Evolutionary conservation across 1,140 invertebrate species (phyloP).

Genomic region (Cecropterus lyciades): DNA sequence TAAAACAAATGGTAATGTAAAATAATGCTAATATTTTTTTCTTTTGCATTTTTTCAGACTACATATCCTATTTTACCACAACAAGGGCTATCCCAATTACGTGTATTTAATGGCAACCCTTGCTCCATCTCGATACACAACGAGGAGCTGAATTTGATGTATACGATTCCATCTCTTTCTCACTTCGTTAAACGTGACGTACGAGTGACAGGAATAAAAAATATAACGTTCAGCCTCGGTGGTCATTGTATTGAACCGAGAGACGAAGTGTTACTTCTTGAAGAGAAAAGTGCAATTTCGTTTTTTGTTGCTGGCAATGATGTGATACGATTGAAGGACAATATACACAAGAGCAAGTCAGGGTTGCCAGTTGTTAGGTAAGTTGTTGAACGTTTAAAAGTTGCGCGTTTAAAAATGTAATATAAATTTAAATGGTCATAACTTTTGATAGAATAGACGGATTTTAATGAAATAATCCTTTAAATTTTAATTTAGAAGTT

Average conservation of each 20-base stretch:
- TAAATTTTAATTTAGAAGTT: too few species aligned
- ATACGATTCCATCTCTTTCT: conserved; percentile 56
- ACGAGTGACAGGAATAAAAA: conserved; percentile 38
- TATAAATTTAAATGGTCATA: too few species aligned
- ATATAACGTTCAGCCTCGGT: conserved; percentile 48
- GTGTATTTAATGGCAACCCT: conserved; percentile 88
- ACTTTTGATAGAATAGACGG: too few species aligned
- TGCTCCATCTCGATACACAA: conserved; percentile 59
- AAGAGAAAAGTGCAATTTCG: conserved; percentile 59
- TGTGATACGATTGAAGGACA: conserved; percentile 56
- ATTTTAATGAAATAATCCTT: too few species aligned
- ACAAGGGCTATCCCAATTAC: conserved; percentile 86
- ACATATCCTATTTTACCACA: conserved; percentile 88
- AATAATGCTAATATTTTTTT: too few species aligned
- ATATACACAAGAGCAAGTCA: conserved; percentile 71
- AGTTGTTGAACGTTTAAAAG: conserved; percentile 34
- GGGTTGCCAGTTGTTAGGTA: conserved; percentile 69
- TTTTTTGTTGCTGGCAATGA: conserved; percentile 54
- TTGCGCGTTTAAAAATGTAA: too few species aligned
- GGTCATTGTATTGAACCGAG: conserved; percentile 54
- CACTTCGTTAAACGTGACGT: conserved; percentile 55
- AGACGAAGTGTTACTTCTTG: conserved; percentile 48
- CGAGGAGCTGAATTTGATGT: conserved; percentile 49
- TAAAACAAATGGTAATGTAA: too few species aligned
- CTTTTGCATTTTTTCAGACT: too few species aligned